phyloP scores from a whole-genome alignment of 2,888 invertebrate species.

The Chaetogeoica ovagalla region DNA sequence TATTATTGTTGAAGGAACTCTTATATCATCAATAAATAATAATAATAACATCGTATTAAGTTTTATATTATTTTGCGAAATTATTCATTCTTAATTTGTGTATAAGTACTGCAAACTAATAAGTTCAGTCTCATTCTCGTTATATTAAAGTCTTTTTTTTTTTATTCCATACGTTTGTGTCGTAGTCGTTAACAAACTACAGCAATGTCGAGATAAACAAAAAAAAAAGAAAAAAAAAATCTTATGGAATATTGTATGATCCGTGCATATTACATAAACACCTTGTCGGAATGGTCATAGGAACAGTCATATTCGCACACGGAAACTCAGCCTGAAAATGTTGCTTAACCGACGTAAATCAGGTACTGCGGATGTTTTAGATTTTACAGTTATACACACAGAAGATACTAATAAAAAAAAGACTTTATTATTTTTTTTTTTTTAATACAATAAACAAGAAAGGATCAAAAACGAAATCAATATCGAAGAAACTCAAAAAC shows the following conservation, averaged over 20 bases:
- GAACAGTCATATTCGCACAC: slow-evolving; percentile 23
- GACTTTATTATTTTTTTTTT: slow-evolving; percentile 1
- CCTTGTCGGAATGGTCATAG: slow-evolving; percentile 27
- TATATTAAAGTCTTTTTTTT: slow-evolving; percentile 46
- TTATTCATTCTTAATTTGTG: slow-evolving; percentile 32
- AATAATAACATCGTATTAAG: not conserved
- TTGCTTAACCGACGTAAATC: slow-evolving; percentile 4
- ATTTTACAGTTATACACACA: slow-evolving; percentile 17
- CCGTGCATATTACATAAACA: slow-evolving; percentile 23
- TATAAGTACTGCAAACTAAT: slow-evolving; percentile 27
- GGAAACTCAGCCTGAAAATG: not conserved
- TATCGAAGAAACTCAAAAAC: not conserved
- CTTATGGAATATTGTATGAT: slow-evolving; percentile 18
- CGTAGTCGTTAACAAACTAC: slow-evolving; percentile 14
- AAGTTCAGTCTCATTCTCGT: slow-evolving; percentile 48
- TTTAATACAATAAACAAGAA: slow-evolving; percentile 14
- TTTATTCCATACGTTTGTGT: slow-evolving; percentile 40
- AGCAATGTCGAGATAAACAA: slow-evolving; percentile 3
- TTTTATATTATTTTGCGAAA: slow-evolving; percentile 6
- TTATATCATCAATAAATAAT: slow-evolving; percentile 3
- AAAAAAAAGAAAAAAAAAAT: no score
- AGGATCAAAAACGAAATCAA: slow-evolving; percentile 23
- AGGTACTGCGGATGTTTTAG: slow-evolving; percentile 28
- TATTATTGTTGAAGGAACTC: not conserved
- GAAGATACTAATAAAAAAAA: slow-evolving; percentile 15